Evolutionary conservation across 2,113 vertebrate species (phyloP).

Genomic region (Noturus placidus): DNA sequence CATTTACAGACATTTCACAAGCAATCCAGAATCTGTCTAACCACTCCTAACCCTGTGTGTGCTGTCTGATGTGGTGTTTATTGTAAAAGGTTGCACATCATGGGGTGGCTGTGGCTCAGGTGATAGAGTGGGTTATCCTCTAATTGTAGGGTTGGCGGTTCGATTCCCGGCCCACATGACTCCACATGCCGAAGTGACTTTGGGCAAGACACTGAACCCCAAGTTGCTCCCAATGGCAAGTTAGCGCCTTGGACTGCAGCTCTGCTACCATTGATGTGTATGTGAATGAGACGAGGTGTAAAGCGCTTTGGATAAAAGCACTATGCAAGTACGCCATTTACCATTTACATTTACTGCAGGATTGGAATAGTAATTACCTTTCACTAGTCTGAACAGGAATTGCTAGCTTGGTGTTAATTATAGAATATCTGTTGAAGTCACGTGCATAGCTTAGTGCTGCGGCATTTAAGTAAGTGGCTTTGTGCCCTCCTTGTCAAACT

Average conservation of each 20-base stretch:
- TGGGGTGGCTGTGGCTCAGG: too few relatives aligned
- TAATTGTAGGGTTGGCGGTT: too few relatives aligned
- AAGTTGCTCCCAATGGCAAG: too few relatives aligned
- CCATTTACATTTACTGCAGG: background rate
- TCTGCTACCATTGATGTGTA: too few relatives aligned
- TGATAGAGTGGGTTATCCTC: too few relatives aligned
- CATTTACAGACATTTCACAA: background rate
- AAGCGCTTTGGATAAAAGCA: too few relatives aligned
- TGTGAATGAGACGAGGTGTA: too few relatives aligned
- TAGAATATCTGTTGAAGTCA: conserved; percentile 51
- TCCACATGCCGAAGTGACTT: too few relatives aligned
- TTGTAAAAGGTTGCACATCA: conserved; percentile 7
- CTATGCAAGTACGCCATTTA: too few relatives aligned
- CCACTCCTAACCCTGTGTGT: background rate
- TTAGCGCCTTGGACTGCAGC: too few relatives aligned
- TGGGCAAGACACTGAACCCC: too few relatives aligned
- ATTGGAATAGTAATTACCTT: conserved; percentile 26
- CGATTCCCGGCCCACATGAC: too few relatives aligned
- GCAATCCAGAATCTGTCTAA: background rate
- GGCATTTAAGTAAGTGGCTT: conserved; percentile 32
- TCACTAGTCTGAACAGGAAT: conserved; percentile 40
- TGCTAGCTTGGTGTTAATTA: conserved; percentile 31
- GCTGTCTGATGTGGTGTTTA: background rate
- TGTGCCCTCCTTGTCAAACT: conserved; percentile 14
- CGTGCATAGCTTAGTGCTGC: conserved; percentile 44